Evolutionary conservation across 2,888 invertebrate species (phyloP).

Genomic region (Apodemia zela): DNA sequence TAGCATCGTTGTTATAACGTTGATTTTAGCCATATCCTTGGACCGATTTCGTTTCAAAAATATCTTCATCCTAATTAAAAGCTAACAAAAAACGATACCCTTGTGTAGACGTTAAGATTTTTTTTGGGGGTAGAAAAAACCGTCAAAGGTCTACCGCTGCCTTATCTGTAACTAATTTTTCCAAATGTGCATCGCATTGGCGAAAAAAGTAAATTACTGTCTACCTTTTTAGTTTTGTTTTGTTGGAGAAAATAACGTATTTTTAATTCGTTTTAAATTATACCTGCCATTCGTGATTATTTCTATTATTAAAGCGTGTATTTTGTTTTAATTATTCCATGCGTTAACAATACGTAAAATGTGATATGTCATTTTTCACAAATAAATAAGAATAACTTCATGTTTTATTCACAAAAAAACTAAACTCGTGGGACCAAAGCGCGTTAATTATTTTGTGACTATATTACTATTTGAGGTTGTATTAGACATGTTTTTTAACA

Average conservation of each 20-base stretch:
- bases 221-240: constrained; percentile 8
- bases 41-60: constrained; percentile 25
- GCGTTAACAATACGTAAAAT: neutral
- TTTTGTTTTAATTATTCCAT: neutral
- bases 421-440: constrained; percentile 1
- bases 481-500: neutral
- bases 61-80: constrained; percentile 64
- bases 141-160: constrained; percentile 60
- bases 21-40: constrained; percentile 13
- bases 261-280: constrained; percentile 2
- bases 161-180: constrained; percentile 57
- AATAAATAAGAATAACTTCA: neutral
- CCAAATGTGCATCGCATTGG: constrained; percentile 50
- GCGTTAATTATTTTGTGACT: neutral
- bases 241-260: constrained; percentile 1
- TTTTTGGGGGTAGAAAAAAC: constrained; percentile 53
- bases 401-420: neutral
- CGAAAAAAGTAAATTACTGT: constrained; percentile 46
- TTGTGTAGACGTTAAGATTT: constrained; percentile 57
- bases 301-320: neutral
- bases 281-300: constrained; percentile 24
- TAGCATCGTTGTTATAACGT: neutral
- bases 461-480: neutral
- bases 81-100: constrained; percentile 61
- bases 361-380: neutral